Percentiles rank a stretch among this genome's conserved stretches.
Evolutionary conservation across 2,888 invertebrate genomes (phyloP).

Genomic region (Microchrysa polita): DNA sequence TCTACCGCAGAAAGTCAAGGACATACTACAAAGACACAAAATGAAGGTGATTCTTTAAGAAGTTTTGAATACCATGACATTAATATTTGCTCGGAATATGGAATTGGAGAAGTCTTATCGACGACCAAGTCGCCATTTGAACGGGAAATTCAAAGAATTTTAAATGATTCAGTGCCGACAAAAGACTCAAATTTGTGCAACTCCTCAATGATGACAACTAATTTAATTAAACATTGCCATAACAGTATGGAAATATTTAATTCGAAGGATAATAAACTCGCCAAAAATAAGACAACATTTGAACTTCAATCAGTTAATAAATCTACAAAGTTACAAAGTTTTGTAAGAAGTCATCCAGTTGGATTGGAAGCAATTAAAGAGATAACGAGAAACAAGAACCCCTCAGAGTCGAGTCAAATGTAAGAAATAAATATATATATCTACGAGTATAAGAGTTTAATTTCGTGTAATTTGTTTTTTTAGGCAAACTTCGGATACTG

Average conservation of each 20-base stretch:
- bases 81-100: constrained; percentile 59
- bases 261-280: constrained; percentile 61
- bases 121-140: constrained; percentile 75
- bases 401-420: constrained; percentile 65
- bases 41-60: constrained; percentile 71
- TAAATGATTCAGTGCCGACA: constrained; percentile 69
- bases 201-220: constrained; percentile 45
- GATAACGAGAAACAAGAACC: constrained; percentile 73
- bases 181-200: constrained; percentile 50
- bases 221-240: constrained; percentile 55
- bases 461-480: neutral
- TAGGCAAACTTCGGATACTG: constrained; percentile 65
- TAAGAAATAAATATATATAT: no score
- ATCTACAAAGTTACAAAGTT: no score
- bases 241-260: constrained; percentile 60
- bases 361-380: constrained; percentile 82
- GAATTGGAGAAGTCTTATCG: constrained; percentile 56
- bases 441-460: neutral
- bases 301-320: constrained; percentile 55
- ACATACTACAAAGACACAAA: constrained; percentile 69
- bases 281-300: constrained; percentile 58
- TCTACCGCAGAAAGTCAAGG: constrained; percentile 67
- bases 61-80: constrained; percentile 71
- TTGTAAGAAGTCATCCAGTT: constrained; percentile 71
- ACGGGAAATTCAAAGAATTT: constrained; percentile 80